phyloP scores from a whole-genome alignment of 2,888 invertebrate species.

The Oscheius sp. region DNA sequence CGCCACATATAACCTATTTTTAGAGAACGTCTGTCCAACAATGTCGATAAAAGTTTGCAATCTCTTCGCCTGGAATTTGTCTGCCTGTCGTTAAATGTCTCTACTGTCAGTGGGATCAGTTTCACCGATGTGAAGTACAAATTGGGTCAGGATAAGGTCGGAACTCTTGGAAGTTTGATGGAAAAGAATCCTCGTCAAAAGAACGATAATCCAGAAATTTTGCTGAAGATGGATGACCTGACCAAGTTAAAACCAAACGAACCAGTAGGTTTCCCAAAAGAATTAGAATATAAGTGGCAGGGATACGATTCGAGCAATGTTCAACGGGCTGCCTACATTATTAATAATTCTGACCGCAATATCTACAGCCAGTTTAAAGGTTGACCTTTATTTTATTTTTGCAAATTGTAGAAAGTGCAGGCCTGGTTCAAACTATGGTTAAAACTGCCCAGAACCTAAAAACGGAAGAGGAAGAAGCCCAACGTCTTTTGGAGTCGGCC shows the following conservation, averaged over 20 bases:
- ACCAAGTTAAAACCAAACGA: background rate
- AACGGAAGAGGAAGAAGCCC: background rate
- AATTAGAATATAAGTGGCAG: background rate
- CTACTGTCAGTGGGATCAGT: background rate
- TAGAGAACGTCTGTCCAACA: background rate
- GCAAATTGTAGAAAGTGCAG: background rate
- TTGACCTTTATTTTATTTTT: background rate
- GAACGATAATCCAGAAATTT: background rate
- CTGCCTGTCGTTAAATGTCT: background rate
- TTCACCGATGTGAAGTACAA: background rate
- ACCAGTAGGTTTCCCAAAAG: background rate
- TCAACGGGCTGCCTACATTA: slow-evolving; percentile 10
- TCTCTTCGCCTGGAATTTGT: background rate
- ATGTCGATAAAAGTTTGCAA: background rate
- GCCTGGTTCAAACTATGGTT: background rate
- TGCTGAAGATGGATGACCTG: slow-evolving; percentile 1
- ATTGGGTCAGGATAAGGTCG: background rate
- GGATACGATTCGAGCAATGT: slow-evolving; percentile 7
- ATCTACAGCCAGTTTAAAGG: background rate
- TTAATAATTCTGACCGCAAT: background rate
- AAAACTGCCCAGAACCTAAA: background rate
- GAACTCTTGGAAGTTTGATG: background rate
- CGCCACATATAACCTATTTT: background rate
- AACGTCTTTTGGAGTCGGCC: background rate
- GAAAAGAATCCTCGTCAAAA: background rate